phyloP scores from a whole-genome alignment of 2,888 invertebrate species.

The Acronicta leporina region DNA sequence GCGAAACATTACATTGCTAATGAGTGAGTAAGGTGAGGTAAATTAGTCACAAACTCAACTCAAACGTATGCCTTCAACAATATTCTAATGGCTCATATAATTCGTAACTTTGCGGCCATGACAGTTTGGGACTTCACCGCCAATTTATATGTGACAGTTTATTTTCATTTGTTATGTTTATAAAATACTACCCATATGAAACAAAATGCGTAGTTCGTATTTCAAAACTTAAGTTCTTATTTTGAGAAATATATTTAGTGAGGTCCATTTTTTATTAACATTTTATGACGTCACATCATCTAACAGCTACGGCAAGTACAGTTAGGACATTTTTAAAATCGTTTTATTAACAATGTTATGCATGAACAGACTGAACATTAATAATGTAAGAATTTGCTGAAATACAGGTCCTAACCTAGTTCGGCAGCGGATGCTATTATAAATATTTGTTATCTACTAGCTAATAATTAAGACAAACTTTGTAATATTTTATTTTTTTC shows the following conservation, averaged over 20 bases:
- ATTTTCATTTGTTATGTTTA: slow-evolving; percentile 20
- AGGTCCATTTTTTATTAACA: neutral
- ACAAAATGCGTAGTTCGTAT: slow-evolving; percentile 7
- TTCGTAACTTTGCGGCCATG: slow-evolving; percentile 51
- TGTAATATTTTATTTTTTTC: too few species aligned
- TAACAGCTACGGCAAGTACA: too few species aligned
- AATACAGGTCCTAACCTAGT: too few species aligned
- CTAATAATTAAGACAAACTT: too few species aligned
- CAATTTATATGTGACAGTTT: slow-evolving; percentile 37
- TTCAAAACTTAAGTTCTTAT: slow-evolving; percentile 16
- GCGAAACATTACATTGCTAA: slow-evolving; percentile 3
- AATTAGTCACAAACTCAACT: slow-evolving; percentile 23
- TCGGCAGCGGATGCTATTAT: too few species aligned
- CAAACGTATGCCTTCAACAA: slow-evolving; percentile 33
- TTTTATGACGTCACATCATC: neutral
- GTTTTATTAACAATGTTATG: too few species aligned
- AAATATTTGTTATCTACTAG: too few species aligned
- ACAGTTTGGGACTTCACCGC: slow-evolving; percentile 41
- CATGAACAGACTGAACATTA: too few species aligned
- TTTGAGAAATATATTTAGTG: neutral
- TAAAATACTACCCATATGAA: slow-evolving; percentile 26
- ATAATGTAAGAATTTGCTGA: too few species aligned
- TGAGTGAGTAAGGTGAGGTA: slow-evolving; percentile 2
- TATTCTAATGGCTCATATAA: slow-evolving; percentile 58
- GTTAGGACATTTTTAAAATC: too few species aligned